Conservation (phyloP, 2,888 invertebrate genomes). For the Scaptomyza parva region DNA sequence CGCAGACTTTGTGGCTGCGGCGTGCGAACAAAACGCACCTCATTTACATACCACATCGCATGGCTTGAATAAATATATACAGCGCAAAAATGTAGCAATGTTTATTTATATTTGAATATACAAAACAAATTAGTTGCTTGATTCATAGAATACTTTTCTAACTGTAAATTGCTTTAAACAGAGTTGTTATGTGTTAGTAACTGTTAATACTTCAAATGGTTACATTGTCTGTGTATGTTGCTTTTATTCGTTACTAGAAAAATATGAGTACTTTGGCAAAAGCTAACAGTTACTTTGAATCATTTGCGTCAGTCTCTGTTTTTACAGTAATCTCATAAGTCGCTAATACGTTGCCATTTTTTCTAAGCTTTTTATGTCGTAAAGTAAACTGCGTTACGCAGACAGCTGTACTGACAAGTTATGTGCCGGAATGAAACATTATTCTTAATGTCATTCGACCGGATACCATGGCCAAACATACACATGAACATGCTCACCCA, state of each 20-base stretch:
- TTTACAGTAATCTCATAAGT: neutral
- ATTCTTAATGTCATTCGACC: slow-evolving; percentile 41
- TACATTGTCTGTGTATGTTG: neutral
- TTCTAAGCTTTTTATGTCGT: neutral
- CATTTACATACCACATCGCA: slow-evolving; percentile 64
- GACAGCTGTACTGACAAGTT: slow-evolving; percentile 26
- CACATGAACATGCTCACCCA: slow-evolving; percentile 46
- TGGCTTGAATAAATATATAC: slow-evolving; percentile 11
- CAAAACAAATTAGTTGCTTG: neutral
- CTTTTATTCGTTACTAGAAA: neutral
- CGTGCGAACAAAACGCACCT: slow-evolving; percentile 66
- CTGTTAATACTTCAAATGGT: neutral
- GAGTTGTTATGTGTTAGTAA: neutral
- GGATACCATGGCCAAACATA: slow-evolving; percentile 52
- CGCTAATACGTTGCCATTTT: neutral
- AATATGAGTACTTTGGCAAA: neutral
- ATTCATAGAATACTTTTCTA: neutral
- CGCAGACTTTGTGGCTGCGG: slow-evolving; percentile 75
- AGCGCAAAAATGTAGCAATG: neutral
- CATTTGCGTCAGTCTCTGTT: neutral
- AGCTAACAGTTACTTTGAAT: neutral
- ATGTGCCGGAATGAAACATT: slow-evolving; percentile 14
- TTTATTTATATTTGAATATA: neutral
- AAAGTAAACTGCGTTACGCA: neutral
- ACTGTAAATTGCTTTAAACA: neutral